A percentile compares a stretch with the other conserved stretches of the same genome.
Evolutionary conservation across 2,888 invertebrate genomes (phyloP).

Genomic region (Nomada goodeniana): DNA sequence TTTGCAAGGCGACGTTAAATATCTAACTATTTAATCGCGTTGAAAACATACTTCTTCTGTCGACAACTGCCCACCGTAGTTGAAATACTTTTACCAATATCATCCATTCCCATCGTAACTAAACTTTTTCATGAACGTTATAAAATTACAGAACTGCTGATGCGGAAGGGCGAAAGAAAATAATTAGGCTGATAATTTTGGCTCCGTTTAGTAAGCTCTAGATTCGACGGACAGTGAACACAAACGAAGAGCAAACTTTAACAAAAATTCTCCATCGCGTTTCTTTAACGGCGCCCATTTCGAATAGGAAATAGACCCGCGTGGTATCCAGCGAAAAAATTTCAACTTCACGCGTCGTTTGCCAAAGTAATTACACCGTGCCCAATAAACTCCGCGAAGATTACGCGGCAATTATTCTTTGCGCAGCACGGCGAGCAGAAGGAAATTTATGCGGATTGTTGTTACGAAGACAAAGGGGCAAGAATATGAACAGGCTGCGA

Average conservation of each 20-base stretch:
- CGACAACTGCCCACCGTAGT: no score
- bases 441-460: slow-evolving; percentile 32
- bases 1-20: no score
- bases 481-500: slow-evolving; percentile 25
- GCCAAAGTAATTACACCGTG: slow-evolving; percentile 44
- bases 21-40: no score
- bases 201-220: not conserved
- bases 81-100: no score
- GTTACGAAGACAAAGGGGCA: slow-evolving; percentile 15
- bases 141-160: no score
- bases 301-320: slow-evolving; percentile 11
- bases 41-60: no score
- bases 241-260: not conserved
- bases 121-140: no score
- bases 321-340: slow-evolving; percentile 14
- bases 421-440: slow-evolving; percentile 1
- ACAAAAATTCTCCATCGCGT: slow-evolving; percentile 27
- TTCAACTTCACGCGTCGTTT: slow-evolving; percentile 49
- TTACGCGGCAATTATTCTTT: slow-evolving; percentile 44
- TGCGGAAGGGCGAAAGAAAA: no score
- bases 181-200: no score
- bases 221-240: not conserved
- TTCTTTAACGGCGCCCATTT: slow-evolving; percentile 11
- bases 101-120: no score
- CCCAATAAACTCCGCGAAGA: slow-evolving; percentile 36